Conservation (phyloP, 2,797 vertebrate species). For the Acrossocheilus fasciatus region DNA sequence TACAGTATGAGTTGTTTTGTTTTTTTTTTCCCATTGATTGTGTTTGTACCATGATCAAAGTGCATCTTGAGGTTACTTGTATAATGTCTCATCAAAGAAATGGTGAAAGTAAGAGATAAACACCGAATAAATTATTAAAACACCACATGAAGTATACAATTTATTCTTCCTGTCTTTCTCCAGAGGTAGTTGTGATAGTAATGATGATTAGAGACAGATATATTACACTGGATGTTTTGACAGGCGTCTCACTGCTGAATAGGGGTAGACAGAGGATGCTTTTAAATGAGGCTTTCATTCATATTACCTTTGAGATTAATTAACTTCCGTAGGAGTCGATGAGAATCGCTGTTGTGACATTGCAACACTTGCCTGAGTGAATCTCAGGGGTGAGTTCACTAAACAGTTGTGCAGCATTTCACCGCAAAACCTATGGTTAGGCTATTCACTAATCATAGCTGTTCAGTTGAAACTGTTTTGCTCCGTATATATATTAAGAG, state of each 20-base stretch:
- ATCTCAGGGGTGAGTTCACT: conserved; percentile 6
- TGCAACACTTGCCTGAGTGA: conserved; percentile 12
- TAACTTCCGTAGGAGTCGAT: conserved; percentile 21
- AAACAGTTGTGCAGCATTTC: background rate
- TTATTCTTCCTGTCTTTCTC: conserved; percentile 30
- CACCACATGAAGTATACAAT: conserved; percentile 53
- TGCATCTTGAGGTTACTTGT: conserved; percentile 48
- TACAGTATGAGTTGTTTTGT: background rate
- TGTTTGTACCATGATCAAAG: conserved; percentile 57
- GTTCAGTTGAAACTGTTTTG: background rate
- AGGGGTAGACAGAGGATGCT: conserved; percentile 22
- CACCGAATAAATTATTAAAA: conserved; percentile 59
- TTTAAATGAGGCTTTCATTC: conserved; percentile 26
- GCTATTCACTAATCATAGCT: background rate
- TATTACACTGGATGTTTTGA: conserved; percentile 43
- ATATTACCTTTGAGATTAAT: conserved; percentile 45
- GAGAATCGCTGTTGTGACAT: conserved; percentile 35
- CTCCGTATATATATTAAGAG: background rate
- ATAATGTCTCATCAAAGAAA: conserved; percentile 59
- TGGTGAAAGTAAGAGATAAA: conserved; percentile 37
- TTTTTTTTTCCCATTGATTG: background rate
- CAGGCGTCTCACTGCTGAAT: conserved; percentile 12
- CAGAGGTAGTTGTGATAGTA: conserved; percentile 28
- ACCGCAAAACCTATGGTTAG: background rate
- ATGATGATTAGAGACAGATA: conserved; percentile 43